These are phyloP conservation scores for Thyatira batis DNA, from an alignment of 2,888 invertebrate genomes.

Conservation along the genomic window DNA sequence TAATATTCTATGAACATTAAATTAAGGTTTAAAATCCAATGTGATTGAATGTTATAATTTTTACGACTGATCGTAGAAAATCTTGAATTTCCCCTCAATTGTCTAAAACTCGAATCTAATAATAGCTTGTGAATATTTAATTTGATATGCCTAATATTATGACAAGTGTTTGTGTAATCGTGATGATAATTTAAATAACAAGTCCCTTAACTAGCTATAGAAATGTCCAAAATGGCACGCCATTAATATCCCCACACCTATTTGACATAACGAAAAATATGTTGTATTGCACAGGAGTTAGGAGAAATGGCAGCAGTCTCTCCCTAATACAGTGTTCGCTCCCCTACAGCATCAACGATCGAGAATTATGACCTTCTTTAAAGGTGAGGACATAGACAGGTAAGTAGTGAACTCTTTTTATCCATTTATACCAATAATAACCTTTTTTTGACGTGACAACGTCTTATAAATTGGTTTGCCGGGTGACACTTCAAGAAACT, in stretches of 20 bases:
- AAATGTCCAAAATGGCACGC: constrained; percentile 30
- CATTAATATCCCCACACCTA: constrained; percentile 46
- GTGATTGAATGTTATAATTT: not conserved
- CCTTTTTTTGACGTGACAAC: too few species aligned
- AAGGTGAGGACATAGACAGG: constrained; percentile 28
- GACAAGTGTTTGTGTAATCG: not conserved
- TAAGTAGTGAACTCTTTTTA: constrained; percentile 6
- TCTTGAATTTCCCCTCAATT: not conserved
- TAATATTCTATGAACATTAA: constrained; percentile 12
- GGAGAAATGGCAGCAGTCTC: constrained; percentile 57
- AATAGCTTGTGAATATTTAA: not conserved
- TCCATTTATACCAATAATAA: too few species aligned
- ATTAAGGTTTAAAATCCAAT: constrained; percentile 8
- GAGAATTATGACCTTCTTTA: constrained; percentile 59
- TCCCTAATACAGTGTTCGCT: constrained; percentile 47
- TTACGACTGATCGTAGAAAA: not conserved
- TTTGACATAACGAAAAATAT: constrained; percentile 58
- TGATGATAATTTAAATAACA: not conserved
- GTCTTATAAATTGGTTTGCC: too few species aligned
- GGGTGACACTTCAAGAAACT: too few species aligned
- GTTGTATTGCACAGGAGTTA: constrained; percentile 51
- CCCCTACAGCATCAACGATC: constrained; percentile 56
- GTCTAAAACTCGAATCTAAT: not conserved
- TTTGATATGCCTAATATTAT: not conserved
- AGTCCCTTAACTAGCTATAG: not conserved